Percentiles rank a stretch among this genome's conserved stretches.
Evolutionary conservation across 2,797 vertebrate species (phyloP).

Genomic region (Poeciliopsis gracilis): DNA sequence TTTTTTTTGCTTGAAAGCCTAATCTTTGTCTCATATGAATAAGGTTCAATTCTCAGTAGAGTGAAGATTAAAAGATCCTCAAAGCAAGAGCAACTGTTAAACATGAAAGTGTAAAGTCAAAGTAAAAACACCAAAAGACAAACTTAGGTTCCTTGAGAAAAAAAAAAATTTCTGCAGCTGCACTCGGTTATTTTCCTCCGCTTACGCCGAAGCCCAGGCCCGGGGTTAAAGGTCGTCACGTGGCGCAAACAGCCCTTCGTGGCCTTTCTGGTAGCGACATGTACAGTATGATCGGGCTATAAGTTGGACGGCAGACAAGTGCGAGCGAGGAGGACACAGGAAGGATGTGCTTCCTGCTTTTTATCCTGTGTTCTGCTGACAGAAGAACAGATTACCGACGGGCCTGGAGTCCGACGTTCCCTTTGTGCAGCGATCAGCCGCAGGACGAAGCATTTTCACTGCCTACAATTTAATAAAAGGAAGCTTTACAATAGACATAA

Average conservation of each 20-base stretch:
- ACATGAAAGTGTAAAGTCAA: neutral
- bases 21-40: neutral
- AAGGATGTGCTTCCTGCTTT: conserved; percentile 78
- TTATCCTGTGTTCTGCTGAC: conserved; percentile 80
- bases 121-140: neutral
- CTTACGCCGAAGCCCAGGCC: neutral
- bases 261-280: conserved; percentile 4
- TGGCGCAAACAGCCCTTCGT: neutral
- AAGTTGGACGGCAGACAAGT: conserved; percentile 22
- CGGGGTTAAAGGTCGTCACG: too few species aligned
- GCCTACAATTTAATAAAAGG: neutral
- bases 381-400: conserved; percentile 52
- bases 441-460: conserved; percentile 21
- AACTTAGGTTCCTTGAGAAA: neutral
- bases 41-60: neutral
- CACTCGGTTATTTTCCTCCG: neutral
- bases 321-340: conserved; percentile 56
- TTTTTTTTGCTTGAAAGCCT: neutral
- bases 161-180: neutral
- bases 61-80: too few species aligned
- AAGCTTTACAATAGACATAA: neutral
- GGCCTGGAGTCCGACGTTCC: conserved; percentile 41
- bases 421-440: conserved; percentile 14
- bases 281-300: conserved; percentile 7
- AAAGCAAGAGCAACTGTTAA: too few species aligned